Percentiles rank a stretch among this genome's conserved stretches.
phyloP scores from a whole-genome alignment of 2,113 vertebrate species.

The Sylvia atricapilla region DNA sequence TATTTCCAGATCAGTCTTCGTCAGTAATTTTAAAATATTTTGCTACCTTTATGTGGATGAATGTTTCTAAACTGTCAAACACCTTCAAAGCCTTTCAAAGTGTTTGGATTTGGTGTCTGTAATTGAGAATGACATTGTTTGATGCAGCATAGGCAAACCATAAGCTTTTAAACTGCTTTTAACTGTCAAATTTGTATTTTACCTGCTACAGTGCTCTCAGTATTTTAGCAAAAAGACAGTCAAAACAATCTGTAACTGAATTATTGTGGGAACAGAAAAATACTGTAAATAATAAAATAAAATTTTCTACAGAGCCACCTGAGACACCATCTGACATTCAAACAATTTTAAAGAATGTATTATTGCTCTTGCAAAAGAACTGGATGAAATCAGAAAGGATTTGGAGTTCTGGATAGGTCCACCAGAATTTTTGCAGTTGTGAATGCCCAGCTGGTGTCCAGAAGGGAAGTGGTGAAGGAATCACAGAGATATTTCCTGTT shows the following conservation, averaged over 20 bases:
- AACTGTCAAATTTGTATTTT: background rate
- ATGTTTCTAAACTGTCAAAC: background rate
- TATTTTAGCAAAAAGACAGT: background rate
- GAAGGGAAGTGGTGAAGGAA: background rate
- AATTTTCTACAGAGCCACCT: background rate
- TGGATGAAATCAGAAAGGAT: background rate
- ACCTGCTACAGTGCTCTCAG: background rate
- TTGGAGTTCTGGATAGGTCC: background rate
- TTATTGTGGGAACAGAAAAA: background rate
- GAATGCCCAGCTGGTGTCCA: background rate
- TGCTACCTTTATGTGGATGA: background rate
- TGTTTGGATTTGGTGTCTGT: background rate
- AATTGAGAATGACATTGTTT: background rate
- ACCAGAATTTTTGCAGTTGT: background rate
- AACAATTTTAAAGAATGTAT: background rate
- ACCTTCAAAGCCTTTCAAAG: background rate
- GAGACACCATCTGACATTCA: background rate
- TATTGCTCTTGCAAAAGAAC: background rate
- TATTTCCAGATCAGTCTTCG: background rate
- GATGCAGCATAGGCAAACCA: background rate
- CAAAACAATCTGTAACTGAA: background rate
- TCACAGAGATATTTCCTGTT: background rate
- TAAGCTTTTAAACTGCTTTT: background rate
- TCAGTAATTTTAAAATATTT: background rate
- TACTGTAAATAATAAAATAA: background rate